Evolutionary conservation across 2,888 invertebrate genomes (phyloP).

Genomic region (Mycalesis mineus): DNA sequence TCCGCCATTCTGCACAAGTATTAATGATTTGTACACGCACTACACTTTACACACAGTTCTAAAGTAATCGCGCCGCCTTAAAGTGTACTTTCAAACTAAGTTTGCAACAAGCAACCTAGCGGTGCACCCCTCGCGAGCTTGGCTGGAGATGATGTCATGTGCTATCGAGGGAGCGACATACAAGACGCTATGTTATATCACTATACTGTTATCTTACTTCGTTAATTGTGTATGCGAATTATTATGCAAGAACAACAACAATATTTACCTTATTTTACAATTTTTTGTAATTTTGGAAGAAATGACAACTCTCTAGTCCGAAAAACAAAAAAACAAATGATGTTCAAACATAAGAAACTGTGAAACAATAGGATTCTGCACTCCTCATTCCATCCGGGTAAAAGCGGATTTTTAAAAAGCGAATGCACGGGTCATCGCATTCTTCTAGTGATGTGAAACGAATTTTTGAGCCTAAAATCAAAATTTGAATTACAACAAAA

Average conservation of each 20-base stretch:
- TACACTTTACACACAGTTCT: constrained; percentile 46
- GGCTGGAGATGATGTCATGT: constrained; percentile 69
- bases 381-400: constrained; percentile 76
- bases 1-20: constrained; percentile 87
- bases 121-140: constrained; percentile 48
- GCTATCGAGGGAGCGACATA: constrained; percentile 66
- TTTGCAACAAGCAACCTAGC: constrained; percentile 34
- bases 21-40: constrained; percentile 62
- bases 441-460: constrained; percentile 68
- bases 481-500: constrained; percentile 60
- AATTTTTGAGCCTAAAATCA: constrained; percentile 61
- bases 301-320: constrained; percentile 75
- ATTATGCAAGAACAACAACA: constrained; percentile 30
- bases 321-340: constrained; percentile 79
- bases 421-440: constrained; percentile 70
- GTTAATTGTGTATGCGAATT: constrained; percentile 22
- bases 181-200: constrained; percentile 41
- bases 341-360: constrained; percentile 77
- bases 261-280: constrained; percentile 77
- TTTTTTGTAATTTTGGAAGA: constrained; percentile 78
- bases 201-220: constrained; percentile 29
- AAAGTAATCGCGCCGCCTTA: constrained; percentile 28
- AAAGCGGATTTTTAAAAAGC: constrained; percentile 72
- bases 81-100: constrained; percentile 38
- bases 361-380: constrained; percentile 76